phyloP scores from a whole-genome alignment of 1,140 invertebrate species.

The Melanaphis sacchari region DNA sequence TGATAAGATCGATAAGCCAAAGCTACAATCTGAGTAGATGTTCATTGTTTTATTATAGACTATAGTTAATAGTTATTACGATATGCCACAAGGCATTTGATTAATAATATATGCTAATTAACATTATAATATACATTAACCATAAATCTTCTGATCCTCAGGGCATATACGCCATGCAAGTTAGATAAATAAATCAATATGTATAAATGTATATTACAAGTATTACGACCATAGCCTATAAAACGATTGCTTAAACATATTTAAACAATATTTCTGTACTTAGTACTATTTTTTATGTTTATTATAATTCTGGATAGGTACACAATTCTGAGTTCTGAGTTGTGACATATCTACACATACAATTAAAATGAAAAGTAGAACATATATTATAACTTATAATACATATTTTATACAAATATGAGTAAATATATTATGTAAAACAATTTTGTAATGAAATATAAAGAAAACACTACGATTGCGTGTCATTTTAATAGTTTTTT shows the following conservation, averaged over 20 bases:
- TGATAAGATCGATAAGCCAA: background rate
- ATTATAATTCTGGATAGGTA: background rate
- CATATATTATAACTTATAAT: background rate
- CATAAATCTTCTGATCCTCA: background rate
- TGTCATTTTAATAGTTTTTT: constrained; percentile 22
- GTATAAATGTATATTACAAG: background rate
- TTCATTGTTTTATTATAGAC: background rate
- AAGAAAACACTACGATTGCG: constrained; percentile 17
- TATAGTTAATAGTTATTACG: background rate
- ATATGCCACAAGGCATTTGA: background rate
- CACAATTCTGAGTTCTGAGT: background rate
- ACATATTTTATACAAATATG: background rate
- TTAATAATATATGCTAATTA: background rate
- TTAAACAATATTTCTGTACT: background rate
- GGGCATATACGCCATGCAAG: background rate
- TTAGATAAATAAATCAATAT: background rate
- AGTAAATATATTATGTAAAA: constrained; percentile 23
- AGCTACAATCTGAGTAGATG: background rate
- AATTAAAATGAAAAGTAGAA: constrained; percentile 37
- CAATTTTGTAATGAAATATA: constrained; percentile 8
- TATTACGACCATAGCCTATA: background rate
- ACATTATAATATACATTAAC: background rate
- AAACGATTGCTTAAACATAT: background rate
- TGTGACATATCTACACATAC: background rate
- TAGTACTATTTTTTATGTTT: background rate